These are phyloP conservation scores for Halesus radiatus DNA, from an alignment of 1,140 invertebrate species.

Conservation along the genomic window DNA sequence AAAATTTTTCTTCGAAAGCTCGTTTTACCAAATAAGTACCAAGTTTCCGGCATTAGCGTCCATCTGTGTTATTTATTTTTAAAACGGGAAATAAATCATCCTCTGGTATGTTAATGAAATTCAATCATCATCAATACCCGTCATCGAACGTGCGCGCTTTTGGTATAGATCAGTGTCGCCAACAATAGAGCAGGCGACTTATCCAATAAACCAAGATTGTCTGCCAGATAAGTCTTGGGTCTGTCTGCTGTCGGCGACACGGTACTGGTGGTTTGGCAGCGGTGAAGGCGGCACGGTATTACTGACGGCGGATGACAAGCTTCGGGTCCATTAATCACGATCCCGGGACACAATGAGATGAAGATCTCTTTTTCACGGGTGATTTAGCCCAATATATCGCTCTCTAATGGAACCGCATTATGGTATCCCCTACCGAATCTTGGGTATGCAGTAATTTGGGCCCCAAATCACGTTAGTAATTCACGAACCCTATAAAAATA, in stretches of 20 bases:
- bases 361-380: slow-evolving; percentile 53
- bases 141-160: not conserved
- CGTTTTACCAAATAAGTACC: too few species aligned
- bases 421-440: too few species aligned
- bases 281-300: not conserved
- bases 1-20: too few species aligned
- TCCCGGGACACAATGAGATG: slow-evolving; percentile 50
- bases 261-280: not conserved
- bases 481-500: too few species aligned
- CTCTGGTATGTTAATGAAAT: not conserved
- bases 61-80: not conserved
- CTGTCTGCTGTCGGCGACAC: not conserved
- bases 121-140: not conserved
- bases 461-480: too few species aligned
- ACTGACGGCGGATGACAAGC: slow-evolving; percentile 50
- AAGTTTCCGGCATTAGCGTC: too few species aligned
- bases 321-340: slow-evolving; percentile 50
- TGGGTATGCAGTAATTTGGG: too few species aligned
- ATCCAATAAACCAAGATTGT: slow-evolving; percentile 21
- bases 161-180: slow-evolving; percentile 19
- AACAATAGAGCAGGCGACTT: slow-evolving; percentile 33
- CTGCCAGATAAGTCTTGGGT: not conserved
- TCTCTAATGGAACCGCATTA: too few species aligned
- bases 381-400: slow-evolving; percentile 40
- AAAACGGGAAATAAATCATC: not conserved